Base-by-base conservation (phyloP, 1,140 invertebrate species). In the Ostrea edulis region DNA sequence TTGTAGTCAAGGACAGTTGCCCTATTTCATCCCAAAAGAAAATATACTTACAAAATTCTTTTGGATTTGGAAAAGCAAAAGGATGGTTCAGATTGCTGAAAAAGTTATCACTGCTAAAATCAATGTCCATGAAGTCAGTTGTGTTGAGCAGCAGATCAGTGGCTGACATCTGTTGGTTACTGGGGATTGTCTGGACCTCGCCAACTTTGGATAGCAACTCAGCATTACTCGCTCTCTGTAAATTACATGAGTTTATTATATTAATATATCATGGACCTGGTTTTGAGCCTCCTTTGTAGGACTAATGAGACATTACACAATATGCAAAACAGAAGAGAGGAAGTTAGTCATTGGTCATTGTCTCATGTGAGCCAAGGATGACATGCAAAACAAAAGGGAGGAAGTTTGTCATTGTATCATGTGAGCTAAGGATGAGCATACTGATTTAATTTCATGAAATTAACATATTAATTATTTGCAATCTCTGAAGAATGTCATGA, bases 21-120 rank as follows among this genome's bases (percentile, higher is more conserved):
- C 25, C 25, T 81, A 20, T 62, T 1, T 77, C 9, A 77, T 35
- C 22, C 14, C 44, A 22, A 22, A 20, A 83, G 20, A 51, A 51
- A 65, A 29, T 77, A 9, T 81, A 93, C 95, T 96, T 96, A 99
- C 98, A 97, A 91, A 99, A 98, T 96, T 99, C 98, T 95, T 98
- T 96, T 53, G 98, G 97, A 96, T 99, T 98, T 9, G 99, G 99
- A 96, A 99, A 99, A 88, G 97, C 97, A 95, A 99, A 98, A 8
- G 84, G 98, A 94, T 98, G 98, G 95, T 97, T 98, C n/a, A 96
- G 92, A n/a, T 90, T 93, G 17, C 95, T 92, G 87, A 96, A 95
- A 4, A 96, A 89, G 14, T 92, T 94, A 93, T 97, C 98, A 96
- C 97, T 97, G 96, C 97, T 97, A 92, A 98, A 97, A 93, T 97